Conservation (phyloP, 2,888 invertebrate genomes). For the Hirtodrosophila confusa region DNA sequence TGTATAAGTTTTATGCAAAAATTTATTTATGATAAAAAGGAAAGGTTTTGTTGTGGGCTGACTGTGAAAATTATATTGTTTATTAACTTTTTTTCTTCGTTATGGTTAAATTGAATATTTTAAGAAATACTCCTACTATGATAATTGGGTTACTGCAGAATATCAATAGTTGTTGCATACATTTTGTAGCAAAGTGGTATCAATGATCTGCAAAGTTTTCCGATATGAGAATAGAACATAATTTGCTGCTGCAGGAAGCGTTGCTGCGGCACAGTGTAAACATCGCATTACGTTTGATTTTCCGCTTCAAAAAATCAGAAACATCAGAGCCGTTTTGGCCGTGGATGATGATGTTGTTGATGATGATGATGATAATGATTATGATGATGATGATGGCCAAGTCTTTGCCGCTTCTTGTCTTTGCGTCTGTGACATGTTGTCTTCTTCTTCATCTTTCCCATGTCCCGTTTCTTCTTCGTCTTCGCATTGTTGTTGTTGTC, state of each 20-base stretch:
- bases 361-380: constrained; percentile 33
- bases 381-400: constrained; percentile 39
- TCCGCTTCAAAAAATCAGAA: constrained; percentile 79
- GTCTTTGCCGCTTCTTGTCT: constrained; percentile 31
- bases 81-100: no score
- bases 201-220: no score
- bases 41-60: no score
- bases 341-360: constrained; percentile 19
- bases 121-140: no score
- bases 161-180: no score
- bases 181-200: no score
- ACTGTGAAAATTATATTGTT: no score
- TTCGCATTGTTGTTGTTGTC: constrained; percentile 31
- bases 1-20: no score
- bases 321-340: constrained; percentile 57
- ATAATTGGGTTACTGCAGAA: no score
- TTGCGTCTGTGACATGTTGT: constrained; percentile 37
- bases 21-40: no score
- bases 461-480: background rate
- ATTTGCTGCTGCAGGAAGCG: background rate
- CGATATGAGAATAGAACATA: no score
- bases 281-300: constrained; percentile 69
- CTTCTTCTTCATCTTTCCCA: constrained; percentile 1
- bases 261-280: constrained; percentile 55
- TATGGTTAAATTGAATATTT: no score